A percentile compares a stretch with the other conserved stretches of the same genome.
Evolutionary conservation across 2,888 invertebrate species (phyloP).

Genomic region (Ypsolopha sequella): DNA sequence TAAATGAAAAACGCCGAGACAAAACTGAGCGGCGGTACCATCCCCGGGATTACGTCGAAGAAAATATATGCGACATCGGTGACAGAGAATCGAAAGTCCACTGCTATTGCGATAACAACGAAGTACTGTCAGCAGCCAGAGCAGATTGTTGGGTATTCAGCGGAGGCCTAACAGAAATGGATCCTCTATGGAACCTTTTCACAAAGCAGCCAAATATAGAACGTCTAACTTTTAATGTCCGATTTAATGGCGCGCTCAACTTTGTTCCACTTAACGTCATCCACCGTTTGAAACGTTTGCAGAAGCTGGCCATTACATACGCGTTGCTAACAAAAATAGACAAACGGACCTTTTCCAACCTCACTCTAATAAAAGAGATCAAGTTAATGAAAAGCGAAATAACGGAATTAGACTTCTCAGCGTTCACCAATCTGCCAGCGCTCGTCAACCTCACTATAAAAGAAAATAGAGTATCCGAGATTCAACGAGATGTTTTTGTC

Average conservation of each 20-base stretch:
- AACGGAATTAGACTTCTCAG: slow-evolving; percentile 74
- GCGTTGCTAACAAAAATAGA: slow-evolving; percentile 79
- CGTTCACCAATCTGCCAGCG: slow-evolving; percentile 80
- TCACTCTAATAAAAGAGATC: slow-evolving; percentile 78
- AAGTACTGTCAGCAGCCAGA: slow-evolving; percentile 70
- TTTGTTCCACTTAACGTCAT: slow-evolving; percentile 79
- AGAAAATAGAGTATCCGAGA: slow-evolving; percentile 81
- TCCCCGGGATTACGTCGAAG: slow-evolving; percentile 38
- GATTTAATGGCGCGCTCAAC: slow-evolving; percentile 76
- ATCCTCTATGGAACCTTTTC: slow-evolving; percentile 79
- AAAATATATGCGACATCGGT: slow-evolving; percentile 72
- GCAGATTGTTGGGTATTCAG: slow-evolving; percentile 86
- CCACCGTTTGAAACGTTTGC: slow-evolving; percentile 74
- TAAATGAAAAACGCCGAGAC: slow-evolving; percentile 66
- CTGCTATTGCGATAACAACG: slow-evolving; percentile 76
- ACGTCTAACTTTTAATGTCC: slow-evolving; percentile 77
- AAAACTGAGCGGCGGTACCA: slow-evolving; percentile 59
- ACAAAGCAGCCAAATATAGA: slow-evolving; percentile 77
- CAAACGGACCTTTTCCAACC: slow-evolving; percentile 80
- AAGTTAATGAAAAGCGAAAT: slow-evolving; percentile 80
- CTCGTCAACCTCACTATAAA: slow-evolving; percentile 80
- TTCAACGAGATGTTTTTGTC: slow-evolving; percentile 81
- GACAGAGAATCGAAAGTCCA: slow-evolving; percentile 70
- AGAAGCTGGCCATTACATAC: slow-evolving; percentile 78
- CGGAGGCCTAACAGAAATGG: slow-evolving; percentile 74